Percentiles rank a stretch among this genome's conserved stretches.
Conservation (phyloP, 2,113 vertebrate species). For the Erinaceus europaeus region DNA sequence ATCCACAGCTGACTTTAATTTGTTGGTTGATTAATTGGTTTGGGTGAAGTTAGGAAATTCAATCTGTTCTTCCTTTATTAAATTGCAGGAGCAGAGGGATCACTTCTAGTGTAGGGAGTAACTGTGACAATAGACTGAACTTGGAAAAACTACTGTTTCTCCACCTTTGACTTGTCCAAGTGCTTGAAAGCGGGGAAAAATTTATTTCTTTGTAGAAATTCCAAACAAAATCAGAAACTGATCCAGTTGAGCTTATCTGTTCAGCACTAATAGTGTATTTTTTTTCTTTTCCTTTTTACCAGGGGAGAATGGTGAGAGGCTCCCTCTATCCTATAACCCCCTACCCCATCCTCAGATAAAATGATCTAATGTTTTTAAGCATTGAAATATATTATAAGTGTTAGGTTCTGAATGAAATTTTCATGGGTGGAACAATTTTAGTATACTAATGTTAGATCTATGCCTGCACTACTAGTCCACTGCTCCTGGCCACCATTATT, state of each 20-base stretch:
- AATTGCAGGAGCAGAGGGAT: slow-evolving; percentile 26
- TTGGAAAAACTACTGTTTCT: neutral
- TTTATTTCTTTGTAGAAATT: slow-evolving; percentile 23
- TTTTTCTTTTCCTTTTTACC: neutral
- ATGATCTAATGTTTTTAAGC: neutral
- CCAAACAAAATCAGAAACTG: neutral
- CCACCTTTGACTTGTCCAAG: neutral
- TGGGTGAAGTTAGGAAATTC: slow-evolving; percentile 55
- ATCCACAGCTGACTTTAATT: slow-evolving; percentile 57
- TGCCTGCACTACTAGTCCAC: too few species aligned
- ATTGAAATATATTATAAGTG: neutral
- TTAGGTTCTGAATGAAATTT: neutral
- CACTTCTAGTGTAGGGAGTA: neutral
- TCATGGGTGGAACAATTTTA: neutral
- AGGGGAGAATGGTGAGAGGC: neutral
- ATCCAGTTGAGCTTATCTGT: neutral
- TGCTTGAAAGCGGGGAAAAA: neutral
- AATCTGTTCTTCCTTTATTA: slow-evolving; percentile 57
- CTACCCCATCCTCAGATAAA: too few species aligned
- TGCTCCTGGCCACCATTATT: too few species aligned
- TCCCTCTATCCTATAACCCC: too few species aligned
- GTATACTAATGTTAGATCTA: neutral
- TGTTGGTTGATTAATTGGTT: slow-evolving; percentile 61
- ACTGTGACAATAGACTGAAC: neutral
- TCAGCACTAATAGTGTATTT: neutral